Evolutionary conservation across 2,797 vertebrate species (phyloP), one percentile per base, ranked within the genome.

Genomic region (Eulemur albifrons): DNA sequence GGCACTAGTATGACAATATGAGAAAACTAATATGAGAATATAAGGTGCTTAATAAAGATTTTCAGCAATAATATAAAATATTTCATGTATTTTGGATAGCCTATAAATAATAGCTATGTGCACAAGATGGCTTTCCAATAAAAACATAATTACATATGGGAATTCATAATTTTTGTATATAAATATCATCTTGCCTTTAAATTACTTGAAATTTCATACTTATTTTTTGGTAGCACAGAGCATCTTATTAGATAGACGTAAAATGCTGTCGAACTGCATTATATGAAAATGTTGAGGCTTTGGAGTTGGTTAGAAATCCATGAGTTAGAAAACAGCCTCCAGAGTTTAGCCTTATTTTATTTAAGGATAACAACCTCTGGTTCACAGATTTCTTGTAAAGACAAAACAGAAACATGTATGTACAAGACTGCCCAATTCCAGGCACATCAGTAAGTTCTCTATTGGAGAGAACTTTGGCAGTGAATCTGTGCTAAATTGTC

Each of bases 11-110:
- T 65, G 15, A 93, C 9, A 63, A 88, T 50, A 75, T 32, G 43
- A n/a, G 20, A 81, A 57, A 81, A 70, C 20, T 32, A 32, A 30
- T 52, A 15, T 84, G 86, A 72, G n/a, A 87, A n/a, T 52, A 73
- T 35, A 65, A 45, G 30, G 27, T 83, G 1, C 43, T 93, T 89
- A 45, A 81, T 38, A 45, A 70, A 76, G 18, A 30, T 70, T 91
- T 76, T 93, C 86, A 93, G 35, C 48, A 72, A 77, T 70, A 75
- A 89, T 45, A 40, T 30, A 86, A 88, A 94, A 86, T 77, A 65
- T 15, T 40, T 35, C 27, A 27, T 67, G 13, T 4, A 32, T 32
- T 88, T 77, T 45, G 4, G 27, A 35, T 1, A 70, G 25, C 11
- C 80, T 82, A 17, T 72, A 90, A 94, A 54, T 59, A 92, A 90